Conservation (phyloP, 2,797 vertebrate genomes). For the Natrix natrix region DNA sequence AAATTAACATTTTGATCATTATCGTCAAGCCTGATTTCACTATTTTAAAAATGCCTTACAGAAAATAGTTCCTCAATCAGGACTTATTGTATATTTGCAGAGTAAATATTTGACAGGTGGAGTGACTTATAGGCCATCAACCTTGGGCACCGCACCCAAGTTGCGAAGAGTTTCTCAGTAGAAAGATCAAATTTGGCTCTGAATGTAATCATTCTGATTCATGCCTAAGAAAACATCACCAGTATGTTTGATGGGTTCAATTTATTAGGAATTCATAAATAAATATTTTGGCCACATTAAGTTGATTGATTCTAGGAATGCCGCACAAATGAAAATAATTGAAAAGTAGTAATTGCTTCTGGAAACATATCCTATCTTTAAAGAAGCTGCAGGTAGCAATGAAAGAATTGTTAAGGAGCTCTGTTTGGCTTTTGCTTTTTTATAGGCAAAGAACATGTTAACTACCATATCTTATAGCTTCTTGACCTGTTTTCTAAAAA, state of each 20-base stretch:
- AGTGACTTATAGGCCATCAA: neutral
- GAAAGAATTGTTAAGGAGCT: neutral
- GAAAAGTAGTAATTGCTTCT: neutral
- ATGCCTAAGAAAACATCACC: conserved; percentile 1
- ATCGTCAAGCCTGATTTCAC: neutral
- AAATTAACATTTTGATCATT: conserved; percentile 7
- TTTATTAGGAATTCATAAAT: neutral
- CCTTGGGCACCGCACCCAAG: neutral
- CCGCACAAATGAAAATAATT: neutral
- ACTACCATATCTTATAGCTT: neutral
- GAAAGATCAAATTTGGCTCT: conserved; percentile 12
- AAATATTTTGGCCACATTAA: neutral
- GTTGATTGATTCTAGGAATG: neutral
- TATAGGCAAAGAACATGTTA: neutral
- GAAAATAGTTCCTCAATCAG: conserved; percentile 3
- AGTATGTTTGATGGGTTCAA: neutral
- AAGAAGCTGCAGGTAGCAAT: neutral
- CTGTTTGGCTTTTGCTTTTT: neutral
- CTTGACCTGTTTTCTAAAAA: neutral
- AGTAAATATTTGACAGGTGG: conserved; percentile 31
- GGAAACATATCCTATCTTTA: neutral
- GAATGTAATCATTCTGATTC: neutral
- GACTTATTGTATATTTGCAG: neutral
- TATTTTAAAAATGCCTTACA: conserved; percentile 8
- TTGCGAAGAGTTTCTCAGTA: neutral